Conservation (phyloP, 2,888 invertebrate species). For the Drosophila melanosoma region DNA sequence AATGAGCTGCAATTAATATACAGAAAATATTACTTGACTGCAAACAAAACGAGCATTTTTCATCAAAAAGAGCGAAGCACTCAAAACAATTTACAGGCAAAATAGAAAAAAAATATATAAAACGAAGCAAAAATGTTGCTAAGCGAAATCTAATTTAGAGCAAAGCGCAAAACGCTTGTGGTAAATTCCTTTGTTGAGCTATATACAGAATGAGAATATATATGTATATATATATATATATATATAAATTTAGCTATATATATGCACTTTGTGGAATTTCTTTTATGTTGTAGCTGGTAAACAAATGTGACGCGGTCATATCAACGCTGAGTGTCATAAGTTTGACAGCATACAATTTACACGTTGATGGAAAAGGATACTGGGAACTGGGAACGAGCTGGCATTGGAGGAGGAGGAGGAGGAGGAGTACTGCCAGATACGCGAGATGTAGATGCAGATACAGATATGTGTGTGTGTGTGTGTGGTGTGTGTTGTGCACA, state of each 20-base stretch:
- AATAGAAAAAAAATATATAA: constrained; percentile 1
- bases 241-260: constrained; percentile 24
- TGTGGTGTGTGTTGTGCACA: constrained; percentile 5
- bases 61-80: constrained; percentile 14
- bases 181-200: constrained; percentile 23
- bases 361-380: constrained; percentile 82
- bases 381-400: constrained; percentile 1
- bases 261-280: constrained; percentile 31
- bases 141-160: constrained; percentile 76
- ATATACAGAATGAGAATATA: neutral
- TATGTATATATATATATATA: constrained; percentile 5
- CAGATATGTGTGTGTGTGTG: constrained; percentile 19
- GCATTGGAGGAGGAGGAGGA: neutral
- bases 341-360: constrained; percentile 80
- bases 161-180: constrained; percentile 52
- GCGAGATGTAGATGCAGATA: constrained; percentile 36
- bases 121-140: constrained; percentile 29
- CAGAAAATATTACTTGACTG: constrained; percentile 32
- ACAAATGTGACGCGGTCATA: constrained; percentile 61
- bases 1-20: constrained; percentile 76
- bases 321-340: constrained; percentile 76
- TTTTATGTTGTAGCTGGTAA: constrained; percentile 35
- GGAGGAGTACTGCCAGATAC: constrained; percentile 25
- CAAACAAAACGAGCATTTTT: neutral
- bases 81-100: constrained; percentile 54